Base-by-base conservation (phyloP, 2,113 vertebrate genomes). In the Actenoides lindsayi region DNA sequence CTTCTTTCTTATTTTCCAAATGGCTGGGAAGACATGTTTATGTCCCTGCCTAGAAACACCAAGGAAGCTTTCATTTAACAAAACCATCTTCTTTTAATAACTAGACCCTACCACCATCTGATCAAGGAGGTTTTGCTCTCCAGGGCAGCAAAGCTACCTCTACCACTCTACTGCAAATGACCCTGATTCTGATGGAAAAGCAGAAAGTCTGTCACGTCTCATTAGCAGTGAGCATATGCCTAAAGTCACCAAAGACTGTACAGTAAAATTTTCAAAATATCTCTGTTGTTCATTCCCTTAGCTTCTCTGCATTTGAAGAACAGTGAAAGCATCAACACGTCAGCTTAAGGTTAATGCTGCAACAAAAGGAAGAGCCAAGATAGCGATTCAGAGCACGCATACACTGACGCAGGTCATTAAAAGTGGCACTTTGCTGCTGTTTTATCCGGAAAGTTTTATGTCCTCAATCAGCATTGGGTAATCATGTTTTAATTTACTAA, bases 51-150 rank as follows among this genome's bases (percentile, higher is more conserved):
- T 77, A 53, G 44, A 62, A 86, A 82, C 51, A 88, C 11, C 30
- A 78, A 81, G 57, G 70, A 86, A 93, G 70, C 62, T 94, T 96
- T 71, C 51, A 57, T 81, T 94, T 93, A 89, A 83, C 42, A 75
- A 90, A 90, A 41, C 13, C 44, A 73, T 50, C 62, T 73, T 84
- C 27, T 91, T 93, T 71, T 77, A 68, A 75, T 53, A 76, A 20
- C 46, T 57, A 23, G 16, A 35, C 42, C 59, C 50, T 41, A 74
- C n/a, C 33, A 53, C 10, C 33, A 57, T 37, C 59, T 41, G 59
- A 70, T 51, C 41, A 79, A 83, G 24, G n/a, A 80, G 41, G 41
- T 42, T 25, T 68, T 85, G 64, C 37, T 91, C 63, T 70, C 63
- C 67, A 37, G 41, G 33, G 68, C 81, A 87, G 33, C 60, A 67